Base-by-base conservation (phyloP, 1,140 invertebrate species). In the Hypsibius dujardini region DNA sequence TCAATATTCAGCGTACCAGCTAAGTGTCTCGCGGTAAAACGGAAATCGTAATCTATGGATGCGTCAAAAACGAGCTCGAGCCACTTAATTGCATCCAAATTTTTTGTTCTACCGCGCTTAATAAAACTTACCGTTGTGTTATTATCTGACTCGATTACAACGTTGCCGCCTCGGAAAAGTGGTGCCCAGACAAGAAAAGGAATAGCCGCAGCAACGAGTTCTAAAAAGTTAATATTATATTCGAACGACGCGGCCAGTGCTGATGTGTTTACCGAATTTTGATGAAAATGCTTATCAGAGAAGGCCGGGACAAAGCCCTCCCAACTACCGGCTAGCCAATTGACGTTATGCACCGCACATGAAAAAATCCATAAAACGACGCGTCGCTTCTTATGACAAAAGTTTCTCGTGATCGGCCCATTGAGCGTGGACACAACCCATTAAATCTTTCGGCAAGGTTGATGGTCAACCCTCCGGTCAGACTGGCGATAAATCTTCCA, bases 221-320 rank as follows among this genome's bases (percentile, higher is more conserved):
- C 50, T 56, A 56, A 56, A 56, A 56, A 56, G n/a, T 56, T 56
- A 56, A 56, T 56, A 56, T 56, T 56, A n/a, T n/a, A n/a, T 56
- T 56, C n/a, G n/a, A 56, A n/a, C 50, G 7, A n/a, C n/a, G 50
- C 50, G n/a, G 7, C n/a, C 7, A 56, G 7, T n/a, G n/a, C 0
- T 56, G 50, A n/a, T n/a, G 50, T 56, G 7, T 7, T 7, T n/a
- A 56, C 50, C 50, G 7, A 56, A n/a, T 56, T 56, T 7, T 7
- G n/a, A n/a, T 56, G 50, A 56, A 56, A 56, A 7, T n/a, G 28
- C 28, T 28, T 28, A 28, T 28, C 50, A n/a, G 50, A 7, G 7
- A n/a, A n/a, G 7, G 50, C 50, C 50, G 7, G 7, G 50, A 56
- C 50, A 12, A n/a, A 56, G 50, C 7, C 50, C 7, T 56, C 50